Percentiles rank a stretch among this genome's conserved stretches.
Conservation (phyloP, 2,113 vertebrate genomes). For the Pundamilia nyererei region DNA sequence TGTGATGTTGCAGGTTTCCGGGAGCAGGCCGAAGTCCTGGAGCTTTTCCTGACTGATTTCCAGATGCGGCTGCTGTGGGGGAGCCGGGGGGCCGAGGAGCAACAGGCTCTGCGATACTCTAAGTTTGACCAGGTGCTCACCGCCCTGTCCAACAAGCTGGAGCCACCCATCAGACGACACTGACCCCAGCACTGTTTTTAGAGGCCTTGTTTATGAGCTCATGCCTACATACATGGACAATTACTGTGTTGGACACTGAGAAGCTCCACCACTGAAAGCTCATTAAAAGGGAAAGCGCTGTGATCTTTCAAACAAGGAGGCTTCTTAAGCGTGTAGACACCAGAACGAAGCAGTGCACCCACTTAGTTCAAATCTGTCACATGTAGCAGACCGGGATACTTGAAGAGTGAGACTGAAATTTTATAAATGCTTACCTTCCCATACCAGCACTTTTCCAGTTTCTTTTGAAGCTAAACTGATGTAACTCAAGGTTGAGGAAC, state of each 20-base stretch:
- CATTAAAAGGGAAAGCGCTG: background rate
- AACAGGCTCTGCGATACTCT: conserved; percentile 79
- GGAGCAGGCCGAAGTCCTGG: conserved; percentile 76
- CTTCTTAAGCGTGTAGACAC: background rate
- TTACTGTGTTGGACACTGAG: background rate
- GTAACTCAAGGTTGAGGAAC: background rate
- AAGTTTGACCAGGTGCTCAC: conserved; percentile 91
- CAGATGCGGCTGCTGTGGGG: conserved; percentile 95
- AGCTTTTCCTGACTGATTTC: conserved; percentile 91
- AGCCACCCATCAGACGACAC: conserved; percentile 70
- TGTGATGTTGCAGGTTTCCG: conserved; percentile 74
- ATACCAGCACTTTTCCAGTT: background rate
- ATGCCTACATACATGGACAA: background rate
- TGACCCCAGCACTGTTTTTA: background rate
- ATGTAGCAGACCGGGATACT: background rate
- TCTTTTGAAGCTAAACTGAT: background rate
- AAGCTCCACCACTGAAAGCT: background rate
- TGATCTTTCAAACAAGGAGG: background rate
- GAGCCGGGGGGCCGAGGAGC: conserved; percentile 80
- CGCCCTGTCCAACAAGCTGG: conserved; percentile 85
- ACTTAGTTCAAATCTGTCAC: background rate
- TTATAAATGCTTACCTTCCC: background rate
- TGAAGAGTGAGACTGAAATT: background rate
- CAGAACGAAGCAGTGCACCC: background rate
- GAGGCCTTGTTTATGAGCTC: background rate